Base-by-base conservation (phyloP, 2,113 vertebrate genomes). In the Melanostigma gelatinosum region DNA sequence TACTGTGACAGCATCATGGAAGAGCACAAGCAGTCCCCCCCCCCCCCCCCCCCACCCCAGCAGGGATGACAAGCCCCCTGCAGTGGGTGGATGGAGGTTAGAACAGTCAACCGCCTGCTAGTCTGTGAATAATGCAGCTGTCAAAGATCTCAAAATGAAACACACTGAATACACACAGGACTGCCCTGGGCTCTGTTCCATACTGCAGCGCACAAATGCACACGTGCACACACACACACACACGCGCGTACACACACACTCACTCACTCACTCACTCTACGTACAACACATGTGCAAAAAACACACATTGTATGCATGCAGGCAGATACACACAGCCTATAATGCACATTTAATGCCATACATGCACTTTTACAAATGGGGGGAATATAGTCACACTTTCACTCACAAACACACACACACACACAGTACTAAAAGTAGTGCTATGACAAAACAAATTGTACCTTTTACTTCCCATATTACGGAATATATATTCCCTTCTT, bases 71-170 rank as follows among this genome's bases (percentile, higher is more conserved):
- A 80, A 79, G 68, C 86, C 69, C 79, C 76, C 83, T 74, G 73
- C 83, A 71, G 83, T 75, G 68, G 77, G 83, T 78, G 79, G 82
- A 69, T 81, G 82, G 81, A 76, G 84, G 84, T 88, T 85, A 84
- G 87, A 89, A 85, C 76, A 79, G 79, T 85, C 85, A 63, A 77
- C 77, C 80, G 79, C 54, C 83, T 82, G 80, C 80, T 87, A 66
- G 65, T 83, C 85, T 72, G 66, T 87, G 85, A 87, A 87, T 84
- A 82, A 86, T 90, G 85, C 83, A 82, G 83, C 88, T 87, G 88
- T 87, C 88, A 90, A 48, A 89, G 76, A 84, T 60, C 88, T 86
- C 67, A 84, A 82, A 84, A 84, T 87, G 86, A 87, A 90, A 87
- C 83, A 86, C 77, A 79, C 38, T 65, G 80, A 84, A 83, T 64